phyloP scores from a whole-genome alignment of 1,140 invertebrate genomes.

The Atta colombica region DNA sequence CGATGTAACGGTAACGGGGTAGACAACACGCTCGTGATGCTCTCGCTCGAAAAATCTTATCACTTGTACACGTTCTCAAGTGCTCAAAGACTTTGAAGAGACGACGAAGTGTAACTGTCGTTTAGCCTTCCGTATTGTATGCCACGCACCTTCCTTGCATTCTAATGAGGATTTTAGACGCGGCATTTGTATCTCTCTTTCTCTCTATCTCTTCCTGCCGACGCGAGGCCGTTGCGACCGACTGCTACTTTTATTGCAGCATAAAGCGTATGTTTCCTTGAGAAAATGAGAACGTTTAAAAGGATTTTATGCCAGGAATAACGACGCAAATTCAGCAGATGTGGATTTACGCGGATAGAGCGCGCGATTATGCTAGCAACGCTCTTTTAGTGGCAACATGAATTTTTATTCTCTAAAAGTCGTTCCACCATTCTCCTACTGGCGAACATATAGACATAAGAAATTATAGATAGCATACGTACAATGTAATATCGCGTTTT shows the following conservation, averaged over 20 bases:
- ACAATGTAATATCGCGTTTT: not conserved
- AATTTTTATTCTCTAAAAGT: slow-evolving; percentile 54
- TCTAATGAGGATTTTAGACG: slow-evolving; percentile 53
- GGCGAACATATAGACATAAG: not conserved
- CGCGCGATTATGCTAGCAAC: slow-evolving; percentile 45
- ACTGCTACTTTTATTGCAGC: slow-evolving; percentile 45
- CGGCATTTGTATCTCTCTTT: not conserved
- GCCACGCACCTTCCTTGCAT: slow-evolving; percentile 46
- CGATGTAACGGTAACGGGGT: slow-evolving; percentile 38
- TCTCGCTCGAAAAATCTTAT: slow-evolving; percentile 53
- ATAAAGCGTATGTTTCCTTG: slow-evolving; percentile 41
- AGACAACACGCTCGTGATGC: slow-evolving; percentile 6
- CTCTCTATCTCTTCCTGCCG: not conserved
- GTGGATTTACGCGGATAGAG: slow-evolving; percentile 47
- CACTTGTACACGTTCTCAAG: slow-evolving; percentile 35
- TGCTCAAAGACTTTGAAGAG: slow-evolving; percentile 52
- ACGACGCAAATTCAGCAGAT: slow-evolving; percentile 57
- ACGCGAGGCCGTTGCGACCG: not conserved
- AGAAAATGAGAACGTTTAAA: slow-evolving; percentile 57
- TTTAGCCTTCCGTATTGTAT: slow-evolving; percentile 48
- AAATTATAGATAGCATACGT: not conserved
- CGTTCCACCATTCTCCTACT: not conserved
- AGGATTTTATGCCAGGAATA: slow-evolving; percentile 51
- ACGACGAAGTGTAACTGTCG: slow-evolving; percentile 47
- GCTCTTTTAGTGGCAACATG: slow-evolving; percentile 56